Evolutionary conservation across 2,888 invertebrate genomes (phyloP), one percentile per base, ranked within the genome.

Genomic region (Tetragnatha montana): DNA sequence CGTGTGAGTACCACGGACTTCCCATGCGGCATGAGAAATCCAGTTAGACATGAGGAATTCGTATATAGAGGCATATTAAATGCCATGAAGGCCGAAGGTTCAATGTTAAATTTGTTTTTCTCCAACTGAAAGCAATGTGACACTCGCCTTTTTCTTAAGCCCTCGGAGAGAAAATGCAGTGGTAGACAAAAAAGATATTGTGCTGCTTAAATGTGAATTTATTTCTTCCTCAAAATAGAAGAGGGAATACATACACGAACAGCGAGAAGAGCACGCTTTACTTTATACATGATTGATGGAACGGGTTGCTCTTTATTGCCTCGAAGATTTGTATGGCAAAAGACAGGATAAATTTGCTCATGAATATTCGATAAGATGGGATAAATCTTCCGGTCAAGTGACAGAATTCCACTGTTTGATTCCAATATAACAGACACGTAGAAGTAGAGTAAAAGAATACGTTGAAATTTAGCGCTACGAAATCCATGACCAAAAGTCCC

Each of bases 341-440:
- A 78, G 22, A 14, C 1, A 78, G 51, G 22, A 14, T 50, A 19
- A 19, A 50, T 51, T 49, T 21, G 49, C 17, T 71, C 10, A 81
- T 81, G 73, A 81, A 81, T 81, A 81, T 81, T 50, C 19, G 50
- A 81, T 73, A 7, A 71, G 81, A 21, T 51, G 71, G 8, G 49
- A 81, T 81, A 68, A 83, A 60, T 47, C 8, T 17, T 8, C 60
- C 60, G 35, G 2, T 35, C 35, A 35, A 35, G 35, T 35, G 35
- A 35, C 35, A 4, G 35, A 35, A 35, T 35, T 35, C 4, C 35
- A 35, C 35, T 35, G 35, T 35, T 35, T 35, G 35, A 35, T 35
- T 35, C 35, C 35, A 35, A 35, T 35, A 35, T 35, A 35, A 35
- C 35, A 35, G 35, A 35, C 1, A 2, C 1, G 1, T 4, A 35